These are phyloP conservation scores for Dicranocentrus wangi DNA, from an alignment of 2,888 invertebrate species.

Conservation along the genomic window DNA sequence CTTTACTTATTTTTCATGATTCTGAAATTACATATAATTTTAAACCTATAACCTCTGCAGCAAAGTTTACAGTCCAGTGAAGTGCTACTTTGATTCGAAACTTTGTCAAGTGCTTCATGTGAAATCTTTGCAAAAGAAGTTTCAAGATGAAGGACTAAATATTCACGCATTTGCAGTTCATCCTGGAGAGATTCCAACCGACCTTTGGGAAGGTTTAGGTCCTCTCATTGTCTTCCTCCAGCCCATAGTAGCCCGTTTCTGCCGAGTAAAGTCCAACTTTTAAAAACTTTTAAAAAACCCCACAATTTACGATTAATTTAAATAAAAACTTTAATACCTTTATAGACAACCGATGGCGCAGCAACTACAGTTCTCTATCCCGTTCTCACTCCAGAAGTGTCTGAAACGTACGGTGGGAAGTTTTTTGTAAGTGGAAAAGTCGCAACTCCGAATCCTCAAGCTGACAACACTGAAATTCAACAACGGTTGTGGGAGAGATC, in stretches of 20 bases:
- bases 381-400: slow-evolving; percentile 82
- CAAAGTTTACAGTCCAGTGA: slow-evolving; percentile 51
- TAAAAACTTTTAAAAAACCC: background rate
- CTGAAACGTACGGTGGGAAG: slow-evolving; percentile 82
- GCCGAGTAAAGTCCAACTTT: slow-evolving; percentile 20
- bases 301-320: background rate
- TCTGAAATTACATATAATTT: too few species aligned
- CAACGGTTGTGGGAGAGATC: slow-evolving; percentile 82
- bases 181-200: slow-evolving; percentile 90
- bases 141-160: slow-evolving; percentile 77
- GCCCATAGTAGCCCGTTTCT: slow-evolving; percentile 30
- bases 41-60: too few species aligned
- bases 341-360: slow-evolving; percentile 84
- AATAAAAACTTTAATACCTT: background rate
- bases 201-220: slow-evolving; percentile 78
- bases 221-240: background rate
- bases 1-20: too few species aligned
- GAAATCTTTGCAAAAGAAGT: slow-evolving; percentile 78
- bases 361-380: slow-evolving; percentile 85
- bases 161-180: slow-evolving; percentile 85
- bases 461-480: slow-evolving; percentile 79
- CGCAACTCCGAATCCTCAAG: slow-evolving; percentile 75
- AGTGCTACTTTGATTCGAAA: slow-evolving; percentile 89
- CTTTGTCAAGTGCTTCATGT: slow-evolving; percentile 84
- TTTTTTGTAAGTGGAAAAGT: slow-evolving; percentile 86